phyloP scores from a whole-genome alignment of 2,888 invertebrate genomes.

The Ormyrus pomaceus region DNA sequence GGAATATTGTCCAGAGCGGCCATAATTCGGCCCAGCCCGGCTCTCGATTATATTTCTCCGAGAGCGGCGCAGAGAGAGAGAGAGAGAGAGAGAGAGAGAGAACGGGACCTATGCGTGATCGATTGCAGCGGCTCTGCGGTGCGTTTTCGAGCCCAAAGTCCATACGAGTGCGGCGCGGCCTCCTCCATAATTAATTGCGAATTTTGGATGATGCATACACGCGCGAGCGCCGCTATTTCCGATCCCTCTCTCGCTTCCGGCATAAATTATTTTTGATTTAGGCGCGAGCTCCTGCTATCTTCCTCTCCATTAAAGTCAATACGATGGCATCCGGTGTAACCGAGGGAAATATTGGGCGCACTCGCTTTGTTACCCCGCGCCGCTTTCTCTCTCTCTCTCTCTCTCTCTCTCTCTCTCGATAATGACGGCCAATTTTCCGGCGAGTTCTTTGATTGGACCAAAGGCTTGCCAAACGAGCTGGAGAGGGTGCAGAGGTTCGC shows the following conservation, averaged over 20 bases:
- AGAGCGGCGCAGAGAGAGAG: background rate
- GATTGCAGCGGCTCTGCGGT: conserved; percentile 11
- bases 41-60: conserved; percentile 29
- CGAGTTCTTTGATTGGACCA: background rate
- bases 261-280: conserved; percentile 55
- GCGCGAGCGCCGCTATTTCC: background rate
- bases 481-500: no score
- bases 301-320: conserved; percentile 49
- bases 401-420: conserved; percentile 19
- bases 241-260: conserved; percentile 11
- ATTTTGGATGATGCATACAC: conserved; percentile 35
- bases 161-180: background rate
- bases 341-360: conserved; percentile 32
- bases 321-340: background rate
- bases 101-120: conserved; percentile 16
- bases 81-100: background rate
- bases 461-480: no score
- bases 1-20: conserved; percentile 4
- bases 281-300: background rate
- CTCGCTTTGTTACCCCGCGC: no score
- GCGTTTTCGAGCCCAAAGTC: conserved; percentile 26
- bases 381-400: no score
- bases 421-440: background rate
- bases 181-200: conserved; percentile 47
- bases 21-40: conserved; percentile 17